Base-by-base conservation (phyloP, 1,140 invertebrate genomes). In the Trichonephila clavipes region DNA sequence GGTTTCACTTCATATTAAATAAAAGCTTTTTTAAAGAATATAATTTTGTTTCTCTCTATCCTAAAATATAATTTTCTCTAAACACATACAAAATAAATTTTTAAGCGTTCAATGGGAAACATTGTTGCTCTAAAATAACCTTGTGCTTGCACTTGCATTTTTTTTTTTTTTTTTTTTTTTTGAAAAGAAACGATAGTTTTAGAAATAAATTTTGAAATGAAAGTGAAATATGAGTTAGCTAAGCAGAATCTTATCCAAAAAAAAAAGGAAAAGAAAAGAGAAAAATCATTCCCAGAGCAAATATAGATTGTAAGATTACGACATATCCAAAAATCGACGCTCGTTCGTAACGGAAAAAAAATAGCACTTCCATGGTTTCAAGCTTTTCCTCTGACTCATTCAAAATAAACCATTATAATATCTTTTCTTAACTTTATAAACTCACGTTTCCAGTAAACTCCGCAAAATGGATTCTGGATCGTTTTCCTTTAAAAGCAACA, bases 341-440 rank as follows among this genome's bases (percentile, higher is more conserved):
- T 10, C 34, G 77, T 16, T 34, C 18, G 24, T 16, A 40, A 24
- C 3, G 28, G 16, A 69, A 40, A 28, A 81, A 81, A 81, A 40
- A 81, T 28, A 34, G 5, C 19, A 18, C 77, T 69, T 69, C 64
- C 16, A 69, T 69, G 3, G 34, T 40, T 58, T 24, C 82, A 85
- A 85, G 51, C 58, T 85, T 85, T 85, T 40, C 3, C 34, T 40
- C 34, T 40, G 34, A 0, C 4, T 85, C 82, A 85, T 51, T 34
- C 82, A 24, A 85, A 85, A 19, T 58, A 85, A 85, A 85, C 82
- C 82, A 85, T 85, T 85, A 85, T 58, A 85, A 85, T 85, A 85
- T 85, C 58, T 85, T 85, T 18, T n/a, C 82, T 51, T 3, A 51
- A 59, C 16, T 58, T 85, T 85, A 59, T 58, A 24, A n/a, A n/a